phyloP scores from a whole-genome alignment of 2,797 vertebrate genomes.

The Triplophysa yarkandensis region DNA sequence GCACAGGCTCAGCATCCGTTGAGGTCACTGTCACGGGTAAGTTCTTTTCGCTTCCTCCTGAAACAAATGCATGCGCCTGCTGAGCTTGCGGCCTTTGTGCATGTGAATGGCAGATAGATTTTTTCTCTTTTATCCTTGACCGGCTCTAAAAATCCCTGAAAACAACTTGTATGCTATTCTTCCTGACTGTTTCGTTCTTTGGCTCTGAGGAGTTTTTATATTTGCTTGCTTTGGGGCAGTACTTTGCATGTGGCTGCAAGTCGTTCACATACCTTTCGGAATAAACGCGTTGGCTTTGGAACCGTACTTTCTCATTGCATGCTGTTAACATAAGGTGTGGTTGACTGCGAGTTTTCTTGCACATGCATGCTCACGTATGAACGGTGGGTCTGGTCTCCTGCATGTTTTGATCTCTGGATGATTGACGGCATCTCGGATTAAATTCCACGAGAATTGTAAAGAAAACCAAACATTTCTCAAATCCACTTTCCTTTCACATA shows the following conservation, averaged over 20 bases:
- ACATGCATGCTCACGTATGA: conserved; percentile 28
- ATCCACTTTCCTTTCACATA: background rate
- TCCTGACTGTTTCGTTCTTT: conserved; percentile 11
- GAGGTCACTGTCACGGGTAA: conserved; percentile 95
- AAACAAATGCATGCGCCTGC: conserved; percentile 4
- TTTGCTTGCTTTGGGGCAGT: conserved; percentile 8
- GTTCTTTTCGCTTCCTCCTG: conserved; percentile 33
- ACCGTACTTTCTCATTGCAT: conserved; percentile 33
- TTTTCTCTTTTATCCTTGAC: background rate
- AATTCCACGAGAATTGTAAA: conserved; percentile 5
- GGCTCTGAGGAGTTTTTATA: background rate
- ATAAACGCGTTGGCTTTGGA: conserved; percentile 6
- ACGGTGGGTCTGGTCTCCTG: conserved; percentile 33
- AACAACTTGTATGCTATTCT: background rate
- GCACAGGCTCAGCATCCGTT: conserved; percentile 86
- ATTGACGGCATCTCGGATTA: conserved; percentile 8
- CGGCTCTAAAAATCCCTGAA: conserved; percentile 50
- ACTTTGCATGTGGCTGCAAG: conserved; percentile 37
- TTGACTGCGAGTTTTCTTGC: conserved; percentile 20
- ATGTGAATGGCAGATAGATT: background rate
- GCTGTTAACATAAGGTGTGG: conserved; percentile 43
- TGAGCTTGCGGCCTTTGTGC: conserved; percentile 22
- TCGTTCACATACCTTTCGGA: conserved; percentile 8
- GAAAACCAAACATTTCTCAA: background rate
- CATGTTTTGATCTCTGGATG: conserved; percentile 11